These are phyloP conservation scores for Botia kubotai DNA, from an alignment of 2,797 vertebrate genomes.

Conservation along the genomic window DNA sequence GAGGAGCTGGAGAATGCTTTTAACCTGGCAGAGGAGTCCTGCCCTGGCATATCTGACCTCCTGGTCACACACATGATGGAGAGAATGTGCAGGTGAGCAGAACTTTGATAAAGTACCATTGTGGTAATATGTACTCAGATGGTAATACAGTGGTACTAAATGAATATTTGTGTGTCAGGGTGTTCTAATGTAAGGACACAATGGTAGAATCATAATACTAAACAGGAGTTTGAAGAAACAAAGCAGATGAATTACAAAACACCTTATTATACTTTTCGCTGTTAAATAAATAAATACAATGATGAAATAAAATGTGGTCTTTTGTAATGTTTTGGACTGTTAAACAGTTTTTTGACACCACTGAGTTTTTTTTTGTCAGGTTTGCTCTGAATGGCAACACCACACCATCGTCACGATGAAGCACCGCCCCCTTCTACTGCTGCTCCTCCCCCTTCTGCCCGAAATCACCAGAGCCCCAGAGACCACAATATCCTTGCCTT, in stretches of 20 bases:
- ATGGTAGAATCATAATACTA: neutral
- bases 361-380: slow-evolving; percentile 66
- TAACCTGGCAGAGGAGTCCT: slow-evolving; percentile 96
- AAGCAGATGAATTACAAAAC: neutral
- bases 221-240: no score
- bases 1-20: slow-evolving; percentile 99
- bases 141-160: neutral
- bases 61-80: slow-evolving; percentile 96
- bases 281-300: neutral
- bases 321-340: slow-evolving; percentile 75
- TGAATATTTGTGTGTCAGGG: neutral
- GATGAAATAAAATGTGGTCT: slow-evolving; percentile 58
- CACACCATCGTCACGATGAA: slow-evolving; percentile 80
- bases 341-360: slow-evolving; percentile 66
- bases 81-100: slow-evolving; percentile 90
- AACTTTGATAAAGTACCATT: neutral
- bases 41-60: slow-evolving; percentile 97
- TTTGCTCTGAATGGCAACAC: slow-evolving; percentile 85
- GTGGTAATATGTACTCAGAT: no score
- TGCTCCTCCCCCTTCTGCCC: slow-evolving; percentile 32
- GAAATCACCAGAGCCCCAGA: slow-evolving; percentile 37
- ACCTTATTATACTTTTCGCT: neutral
- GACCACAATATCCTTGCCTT: slow-evolving; percentile 64
- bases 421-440: slow-evolving; percentile 35
- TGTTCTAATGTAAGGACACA: no score